Conservation (phyloP, 2,797 vertebrate species). For the Betta splendens region DNA sequence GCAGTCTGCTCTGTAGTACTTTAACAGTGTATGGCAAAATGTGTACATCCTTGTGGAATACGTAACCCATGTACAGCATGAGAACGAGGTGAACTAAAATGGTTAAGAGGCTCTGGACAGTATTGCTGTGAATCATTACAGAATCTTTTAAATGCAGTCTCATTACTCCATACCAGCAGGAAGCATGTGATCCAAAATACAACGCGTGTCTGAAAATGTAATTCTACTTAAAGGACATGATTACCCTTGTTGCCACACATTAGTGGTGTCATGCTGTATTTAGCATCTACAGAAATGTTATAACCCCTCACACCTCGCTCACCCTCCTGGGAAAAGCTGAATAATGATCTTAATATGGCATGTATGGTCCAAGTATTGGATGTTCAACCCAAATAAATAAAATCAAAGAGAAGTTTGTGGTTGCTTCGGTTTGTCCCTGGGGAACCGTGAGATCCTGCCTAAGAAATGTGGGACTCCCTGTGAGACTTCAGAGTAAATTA, state of each 20-base stretch:
- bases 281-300: slow-evolving; percentile 8
- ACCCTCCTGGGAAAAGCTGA: background rate
- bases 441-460: slow-evolving; percentile 57
- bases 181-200: too few relatives aligned
- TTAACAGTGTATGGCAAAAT: slow-evolving; percentile 12
- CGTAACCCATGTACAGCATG: too few relatives aligned
- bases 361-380: slow-evolving; percentile 30
- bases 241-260: too few relatives aligned
- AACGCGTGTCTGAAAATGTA: too few relatives aligned
- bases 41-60: background rate
- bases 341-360: too few relatives aligned
- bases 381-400: slow-evolving; percentile 32
- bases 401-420: slow-evolving; percentile 57
- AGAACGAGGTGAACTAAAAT: background rate
- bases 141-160: too few relatives aligned
- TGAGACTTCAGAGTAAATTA: slow-evolving; percentile 70
- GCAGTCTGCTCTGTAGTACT: slow-evolving; percentile 19
- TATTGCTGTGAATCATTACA: too few relatives aligned
- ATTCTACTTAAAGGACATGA: too few relatives aligned
- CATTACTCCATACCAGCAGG: too few relatives aligned
- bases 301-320: background rate
- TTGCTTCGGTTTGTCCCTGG: slow-evolving; percentile 50
- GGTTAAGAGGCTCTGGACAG: too few relatives aligned
- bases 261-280: too few relatives aligned
- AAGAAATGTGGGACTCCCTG: slow-evolving; percentile 62